Evolutionary conservation across 2,113 vertebrate species (phyloP).

Genomic region (Catharus bicknelli): DNA sequence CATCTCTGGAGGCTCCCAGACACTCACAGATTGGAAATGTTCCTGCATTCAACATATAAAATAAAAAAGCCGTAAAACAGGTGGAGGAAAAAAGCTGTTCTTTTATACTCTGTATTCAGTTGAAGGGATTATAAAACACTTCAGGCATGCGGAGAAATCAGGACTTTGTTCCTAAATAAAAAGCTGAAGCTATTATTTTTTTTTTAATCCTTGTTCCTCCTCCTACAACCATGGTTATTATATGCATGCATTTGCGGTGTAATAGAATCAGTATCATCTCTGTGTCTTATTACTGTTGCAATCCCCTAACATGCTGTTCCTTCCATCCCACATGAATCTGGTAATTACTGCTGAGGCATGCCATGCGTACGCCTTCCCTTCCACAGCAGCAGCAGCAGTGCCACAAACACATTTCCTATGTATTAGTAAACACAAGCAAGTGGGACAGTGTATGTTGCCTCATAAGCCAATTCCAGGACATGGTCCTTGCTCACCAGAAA

Average conservation of each 20-base stretch:
- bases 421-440: background rate
- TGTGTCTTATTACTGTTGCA: conserved; percentile 59
- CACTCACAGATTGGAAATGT: background rate
- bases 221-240: conserved; percentile 40
- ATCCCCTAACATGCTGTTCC: conserved; percentile 62
- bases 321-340: conserved; percentile 56
- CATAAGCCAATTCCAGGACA: background rate
- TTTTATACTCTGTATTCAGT: conserved; percentile 26
- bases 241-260: conserved; percentile 39
- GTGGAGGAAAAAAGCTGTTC: background rate
- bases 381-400: background rate
- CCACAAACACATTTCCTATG: background rate
- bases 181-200: conserved; percentile 19
- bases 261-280: conserved; percentile 64
- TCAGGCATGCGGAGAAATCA: conserved; percentile 25
- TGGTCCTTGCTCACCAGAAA: background rate
- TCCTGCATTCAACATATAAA: background rate
- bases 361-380: background rate
- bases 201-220: conserved; percentile 27
- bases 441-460: background rate
- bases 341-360: conserved; percentile 56
- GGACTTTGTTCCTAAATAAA: conserved; percentile 63
- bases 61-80: conserved; percentile 17
- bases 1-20: background rate
- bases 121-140: conserved; percentile 56